Conservation (phyloP, 1,140 invertebrate species). For the Trypoxylus dichotomus region DNA sequence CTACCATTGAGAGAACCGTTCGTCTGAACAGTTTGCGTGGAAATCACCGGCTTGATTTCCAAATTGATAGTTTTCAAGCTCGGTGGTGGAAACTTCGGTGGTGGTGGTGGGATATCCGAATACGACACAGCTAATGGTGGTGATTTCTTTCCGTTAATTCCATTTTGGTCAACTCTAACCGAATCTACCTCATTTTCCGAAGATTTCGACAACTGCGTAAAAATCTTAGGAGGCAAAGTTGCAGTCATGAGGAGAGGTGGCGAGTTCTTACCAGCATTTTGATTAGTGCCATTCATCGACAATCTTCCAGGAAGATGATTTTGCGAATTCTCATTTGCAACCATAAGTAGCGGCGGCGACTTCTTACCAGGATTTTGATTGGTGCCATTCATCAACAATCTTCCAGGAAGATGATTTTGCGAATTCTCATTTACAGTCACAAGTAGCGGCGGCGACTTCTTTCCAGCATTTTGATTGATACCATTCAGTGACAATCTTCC, state of each 20-base stretch:
- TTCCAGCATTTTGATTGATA: background rate
- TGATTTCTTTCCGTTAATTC: background rate
- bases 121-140: background rate
- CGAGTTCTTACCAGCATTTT: background rate
- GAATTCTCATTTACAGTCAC: background rate
- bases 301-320: no score
- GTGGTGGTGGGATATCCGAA: background rate
- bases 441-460: background rate
- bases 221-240: background rate
- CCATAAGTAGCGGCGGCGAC: background rate
- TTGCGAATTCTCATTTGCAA: background rate
- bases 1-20: background rate
- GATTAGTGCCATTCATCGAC: background rate
- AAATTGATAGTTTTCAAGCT: background rate
- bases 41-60: background rate
- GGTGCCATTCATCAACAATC: background rate
- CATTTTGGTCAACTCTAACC: background rate
- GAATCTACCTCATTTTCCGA: background rate
- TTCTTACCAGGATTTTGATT: background rate
- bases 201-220: background rate
- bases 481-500: background rate
- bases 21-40: background rate
- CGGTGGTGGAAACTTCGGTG: conserved; percentile 1
- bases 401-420: no score
- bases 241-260: background rate